phyloP scores from a whole-genome alignment of 2,113 vertebrate species.

The Dendrocopos noguchii region DNA sequence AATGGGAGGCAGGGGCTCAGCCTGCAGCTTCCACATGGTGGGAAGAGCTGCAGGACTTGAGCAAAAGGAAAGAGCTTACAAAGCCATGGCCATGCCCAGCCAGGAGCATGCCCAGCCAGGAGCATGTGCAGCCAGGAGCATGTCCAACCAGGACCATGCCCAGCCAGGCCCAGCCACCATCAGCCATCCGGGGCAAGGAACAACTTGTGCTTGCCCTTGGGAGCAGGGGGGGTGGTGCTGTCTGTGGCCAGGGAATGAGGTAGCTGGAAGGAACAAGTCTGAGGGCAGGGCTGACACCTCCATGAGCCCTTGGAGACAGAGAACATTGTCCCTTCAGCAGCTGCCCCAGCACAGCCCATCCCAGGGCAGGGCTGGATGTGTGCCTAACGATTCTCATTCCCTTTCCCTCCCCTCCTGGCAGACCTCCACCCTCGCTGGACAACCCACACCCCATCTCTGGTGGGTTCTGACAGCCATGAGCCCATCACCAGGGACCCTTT shows the following conservation, averaged over 20 bases:
- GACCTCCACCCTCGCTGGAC: constrained; percentile 73
- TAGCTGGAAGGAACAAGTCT: background rate
- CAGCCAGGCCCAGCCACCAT: background rate
- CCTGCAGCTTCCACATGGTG: rapidly evolving
- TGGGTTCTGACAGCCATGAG: constrained; percentile 19
- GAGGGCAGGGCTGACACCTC: background rate
- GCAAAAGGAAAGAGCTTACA: background rate
- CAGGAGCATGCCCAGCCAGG: background rate
- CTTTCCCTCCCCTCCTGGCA: background rate
- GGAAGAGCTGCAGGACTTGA: background rate
- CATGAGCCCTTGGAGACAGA: background rate
- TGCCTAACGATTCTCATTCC: background rate
- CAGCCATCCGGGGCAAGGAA: background rate
- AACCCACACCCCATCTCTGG: background rate
- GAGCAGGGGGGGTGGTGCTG: background rate
- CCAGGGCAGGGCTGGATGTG: rapidly evolving
- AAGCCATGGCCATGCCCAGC: background rate
- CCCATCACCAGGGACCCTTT: constrained; percentile 46
- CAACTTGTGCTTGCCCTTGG: background rate
- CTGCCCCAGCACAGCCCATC: background rate
- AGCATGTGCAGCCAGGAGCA: too few relatives aligned
- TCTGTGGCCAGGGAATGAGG: background rate
- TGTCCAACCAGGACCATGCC: rapidly evolving
- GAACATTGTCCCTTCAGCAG: rapidly evolving
- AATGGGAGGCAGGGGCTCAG: background rate